Evolutionary conservation across 2,113 vertebrate species (phyloP).

Genomic region (Meles meles): DNA sequence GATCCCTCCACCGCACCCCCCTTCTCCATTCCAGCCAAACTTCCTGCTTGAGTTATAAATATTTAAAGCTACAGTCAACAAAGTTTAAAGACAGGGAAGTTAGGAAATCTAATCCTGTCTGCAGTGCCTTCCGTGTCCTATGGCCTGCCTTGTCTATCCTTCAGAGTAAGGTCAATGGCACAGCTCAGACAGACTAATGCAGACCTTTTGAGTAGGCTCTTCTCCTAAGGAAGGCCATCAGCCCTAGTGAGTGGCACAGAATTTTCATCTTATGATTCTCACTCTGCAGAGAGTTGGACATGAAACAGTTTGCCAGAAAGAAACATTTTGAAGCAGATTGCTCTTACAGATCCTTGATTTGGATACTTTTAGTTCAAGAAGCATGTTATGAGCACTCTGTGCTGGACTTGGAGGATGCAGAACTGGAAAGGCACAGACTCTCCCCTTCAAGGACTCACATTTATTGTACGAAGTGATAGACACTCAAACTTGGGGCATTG

Average conservation of each 20-base stretch:
- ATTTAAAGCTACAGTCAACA: conserved; percentile 79
- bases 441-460: neutral
- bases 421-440: neutral
- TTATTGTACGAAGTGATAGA: neutral
- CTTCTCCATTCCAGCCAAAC: conserved; percentile 68
- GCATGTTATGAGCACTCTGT: neutral
- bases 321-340: neutral
- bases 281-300: too few relatives aligned
- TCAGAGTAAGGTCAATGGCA: conserved; percentile 53
- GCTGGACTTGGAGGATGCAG: neutral
- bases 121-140: neutral
- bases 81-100: conserved; percentile 62
- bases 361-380: neutral
- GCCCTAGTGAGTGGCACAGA: neutral
- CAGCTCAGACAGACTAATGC: neutral
- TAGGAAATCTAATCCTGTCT: conserved; percentile 68
- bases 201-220: neutral
- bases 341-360: neutral
- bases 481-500: too few relatives aligned
- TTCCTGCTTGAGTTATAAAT: conserved; percentile 78
- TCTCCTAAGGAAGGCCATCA: neutral
- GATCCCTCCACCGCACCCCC: conserved; percentile 26
- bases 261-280: rapidly evolving
- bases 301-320: neutral
- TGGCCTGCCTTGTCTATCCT: conserved; percentile 36